Evolutionary conservation across 53 echinoderm and acorn worm species (phyloP), one percentile per base, ranked within the genome.

Genomic region (Apostichopus leukothele): DNA sequence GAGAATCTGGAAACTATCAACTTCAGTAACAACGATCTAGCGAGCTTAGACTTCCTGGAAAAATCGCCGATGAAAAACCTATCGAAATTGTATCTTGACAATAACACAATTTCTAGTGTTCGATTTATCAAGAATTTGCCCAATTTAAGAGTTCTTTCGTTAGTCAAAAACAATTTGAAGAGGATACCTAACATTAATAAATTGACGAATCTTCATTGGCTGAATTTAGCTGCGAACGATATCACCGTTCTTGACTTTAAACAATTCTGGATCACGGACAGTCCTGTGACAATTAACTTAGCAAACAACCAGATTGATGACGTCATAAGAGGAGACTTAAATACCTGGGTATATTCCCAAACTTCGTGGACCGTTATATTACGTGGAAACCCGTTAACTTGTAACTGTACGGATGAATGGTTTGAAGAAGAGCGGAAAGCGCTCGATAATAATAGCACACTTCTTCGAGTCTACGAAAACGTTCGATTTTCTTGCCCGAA

Each of bases 341-440:
- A 67, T 39, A 67, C 66, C 0, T 85, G 68, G 85, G 18, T 5
- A 22, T 67, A 81, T 21, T 1, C 9, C 39, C 50, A 14, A 8
- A 67, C 66, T 4, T 23, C 85, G 5, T 85, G 85, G 85, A 67
- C 13, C 5, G 74, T 87, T 8, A 75, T 74, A 73, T 13, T 87
- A n/a, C 51, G 16, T 19, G 54, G 14, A 3, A 87, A 87, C 59
- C 75, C 74, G n/a, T 51, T 87, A 9, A 53, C 6, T 9, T 87
- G 88, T 51, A 22, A n/a, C n/a, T 87, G 88, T 50, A n/a, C 75
- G 5, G 88, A 87, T 18, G 27, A 75, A 53, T 87, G 88, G 88
- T 87, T 87, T 16, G n/a, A 75, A 51, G 23, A 87, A 6, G 88
- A 74, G 25, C 11, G 5, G 3, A 59, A 85, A 23, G 7, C 3